Conservation (phyloP, 1,140 invertebrate genomes). For the Scaptomyza pallida region DNA sequence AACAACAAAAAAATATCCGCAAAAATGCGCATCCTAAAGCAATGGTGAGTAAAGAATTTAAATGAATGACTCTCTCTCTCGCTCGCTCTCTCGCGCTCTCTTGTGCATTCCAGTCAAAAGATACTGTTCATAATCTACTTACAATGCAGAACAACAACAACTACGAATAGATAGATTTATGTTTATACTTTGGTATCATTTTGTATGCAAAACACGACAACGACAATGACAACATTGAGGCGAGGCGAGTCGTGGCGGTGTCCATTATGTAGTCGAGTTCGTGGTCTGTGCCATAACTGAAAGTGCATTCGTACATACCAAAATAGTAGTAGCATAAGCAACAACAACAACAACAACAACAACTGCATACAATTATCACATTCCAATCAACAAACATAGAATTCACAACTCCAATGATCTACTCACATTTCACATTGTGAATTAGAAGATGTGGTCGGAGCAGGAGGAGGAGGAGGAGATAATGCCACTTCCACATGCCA, state of each 20-base stretch:
- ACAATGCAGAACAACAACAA: background rate
- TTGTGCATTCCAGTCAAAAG: no score
- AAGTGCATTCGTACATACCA: constrained; percentile 28
- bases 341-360: background rate
- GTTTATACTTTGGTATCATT: constrained; percentile 50
- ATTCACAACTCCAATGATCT: no score
- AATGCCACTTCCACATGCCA: no score
- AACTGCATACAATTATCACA: background rate
- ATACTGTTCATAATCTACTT: constrained; percentile 3
- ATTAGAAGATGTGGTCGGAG: no score
- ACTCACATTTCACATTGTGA: no score
- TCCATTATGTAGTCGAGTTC: constrained; percentile 26
- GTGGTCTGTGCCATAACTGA: constrained; percentile 15
- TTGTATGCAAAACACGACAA: constrained; percentile 66
- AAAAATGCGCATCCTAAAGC: constrained; percentile 74
- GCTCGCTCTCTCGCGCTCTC: no score
- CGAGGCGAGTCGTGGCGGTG: no score
- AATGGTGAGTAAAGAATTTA: constrained; percentile 61
- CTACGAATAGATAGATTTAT: constrained; percentile 36
- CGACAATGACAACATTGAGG: constrained; percentile 17
- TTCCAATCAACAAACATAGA: no score
- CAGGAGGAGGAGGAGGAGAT: no score
- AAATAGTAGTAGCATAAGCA: constrained; percentile 6
- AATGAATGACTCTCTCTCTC: background rate
- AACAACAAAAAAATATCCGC: constrained; percentile 12